Base-by-base conservation (phyloP, 1,140 invertebrate species). In the Drosophila littoralis region DNA sequence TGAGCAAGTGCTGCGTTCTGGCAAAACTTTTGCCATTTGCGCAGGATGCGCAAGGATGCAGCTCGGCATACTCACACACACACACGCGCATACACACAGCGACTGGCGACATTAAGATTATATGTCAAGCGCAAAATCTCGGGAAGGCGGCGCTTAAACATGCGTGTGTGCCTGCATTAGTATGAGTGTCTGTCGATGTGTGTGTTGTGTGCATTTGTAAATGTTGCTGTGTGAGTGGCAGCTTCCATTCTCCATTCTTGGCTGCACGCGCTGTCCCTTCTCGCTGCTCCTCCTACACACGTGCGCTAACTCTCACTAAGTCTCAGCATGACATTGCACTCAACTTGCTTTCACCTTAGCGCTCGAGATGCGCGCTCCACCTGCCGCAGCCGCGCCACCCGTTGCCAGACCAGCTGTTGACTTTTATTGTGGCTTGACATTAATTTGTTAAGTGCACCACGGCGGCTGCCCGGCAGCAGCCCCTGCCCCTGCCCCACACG, bases 371-470 rank as follows among this genome's bases (percentile, higher is more conserved):
- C 46, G 9, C n/a, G 6, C 45, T 22, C 22, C 51, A 64, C 50
- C 54, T 46, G 22, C 57, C 9, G 28, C 32, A 43, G n/a, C 45
- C 12, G 10, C 28, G 12, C 36, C n/a, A n/a, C 61, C 63, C 22
- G 22, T 45, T 32, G 52, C 61, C 33, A 58, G 84, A 78, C 70
- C 84, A 89, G 84, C 84, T 89, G 84, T 89, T 89, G 84, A 89
- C 77, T 89, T 89, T 89, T 89, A 89, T 89, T 89, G 84, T 89
- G 84, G 84, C 84, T 84, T 89, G 84, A 89, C 84, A 89, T 89
- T 89, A 89, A 89, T 89, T 89, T 89, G 84, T 89, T 89, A 89
- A 89, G 84, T 89, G 84, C 84, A 68, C 70, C 79, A 70, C 52
- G 67, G 69, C 66, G 6, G 22, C 45, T 13, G 2, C 38, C 10